Conservation (phyloP, 2,113 vertebrate species). For the Arenaria interpres region DNA sequence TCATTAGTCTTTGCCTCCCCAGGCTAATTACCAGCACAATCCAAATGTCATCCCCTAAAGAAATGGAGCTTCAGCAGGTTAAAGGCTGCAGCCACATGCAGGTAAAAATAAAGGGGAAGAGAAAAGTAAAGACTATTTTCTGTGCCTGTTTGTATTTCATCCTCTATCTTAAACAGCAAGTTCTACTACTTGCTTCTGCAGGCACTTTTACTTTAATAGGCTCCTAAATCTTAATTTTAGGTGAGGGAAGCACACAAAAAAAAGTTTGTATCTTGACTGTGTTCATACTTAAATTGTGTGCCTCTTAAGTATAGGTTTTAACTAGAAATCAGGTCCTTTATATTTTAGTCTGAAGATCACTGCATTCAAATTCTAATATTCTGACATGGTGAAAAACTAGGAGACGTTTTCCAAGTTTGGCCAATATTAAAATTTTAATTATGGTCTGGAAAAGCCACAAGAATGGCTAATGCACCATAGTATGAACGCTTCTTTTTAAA, state of each 20-base stretch:
- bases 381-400: neutral
- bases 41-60: constrained; percentile 27
- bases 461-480: neutral
- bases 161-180: neutral
- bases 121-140: neutral
- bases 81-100: neutral
- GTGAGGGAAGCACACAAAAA: neutral
- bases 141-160: neutral
- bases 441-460: neutral
- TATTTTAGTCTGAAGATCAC: neutral
- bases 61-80: constrained; percentile 13
- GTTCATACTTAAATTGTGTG: neutral
- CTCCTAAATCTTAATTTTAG: neutral
- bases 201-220: neutral
- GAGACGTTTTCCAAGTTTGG: neutral
- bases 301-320: neutral
- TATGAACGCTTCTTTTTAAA: neutral
- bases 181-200: neutral
- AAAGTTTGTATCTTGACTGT: neutral
- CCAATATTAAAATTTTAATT: neutral
- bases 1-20: constrained; percentile 42
- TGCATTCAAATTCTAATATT: neutral
- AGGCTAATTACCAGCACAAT: constrained; percentile 41
- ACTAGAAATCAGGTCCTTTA: neutral
- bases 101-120: neutral